A percentile compares a stretch with the other conserved stretches of the same genome.
These are phyloP conservation scores for Albula goreensis DNA, from an alignment of 2,113 vertebrate genomes.

Conservation along the genomic window DNA sequence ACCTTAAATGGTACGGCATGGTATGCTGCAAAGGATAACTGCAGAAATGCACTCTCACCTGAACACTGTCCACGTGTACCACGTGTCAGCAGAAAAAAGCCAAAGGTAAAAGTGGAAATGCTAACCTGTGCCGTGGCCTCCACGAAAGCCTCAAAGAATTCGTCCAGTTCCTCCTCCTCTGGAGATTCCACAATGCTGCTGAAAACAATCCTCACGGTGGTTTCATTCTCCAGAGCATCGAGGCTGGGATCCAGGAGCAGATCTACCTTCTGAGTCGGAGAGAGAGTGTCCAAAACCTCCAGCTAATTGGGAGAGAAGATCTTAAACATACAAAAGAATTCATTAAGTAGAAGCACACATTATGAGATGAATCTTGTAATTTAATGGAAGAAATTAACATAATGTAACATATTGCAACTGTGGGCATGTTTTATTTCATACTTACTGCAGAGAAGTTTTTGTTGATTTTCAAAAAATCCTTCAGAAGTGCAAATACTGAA, in stretches of 20 bases:
- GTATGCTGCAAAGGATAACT: background rate
- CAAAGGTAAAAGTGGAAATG: background rate
- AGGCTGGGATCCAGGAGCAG: conserved; percentile 38
- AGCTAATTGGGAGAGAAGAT: conserved; percentile 16
- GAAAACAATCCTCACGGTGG: conserved; percentile 36
- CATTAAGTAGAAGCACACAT: too few species aligned
- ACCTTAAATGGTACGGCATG: background rate
- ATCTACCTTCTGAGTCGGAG: conserved; percentile 42
- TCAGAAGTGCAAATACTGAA: conserved; percentile 24
- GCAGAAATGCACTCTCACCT: background rate
- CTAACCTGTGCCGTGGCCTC: conserved; percentile 31
- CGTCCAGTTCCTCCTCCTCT: conserved; percentile 18
- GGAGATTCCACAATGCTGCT: conserved; percentile 19
- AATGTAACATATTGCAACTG: too few species aligned
- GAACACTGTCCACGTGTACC: background rate
- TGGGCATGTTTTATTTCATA: background rate
- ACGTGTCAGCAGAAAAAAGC: background rate
- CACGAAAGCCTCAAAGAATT: conserved; percentile 36
- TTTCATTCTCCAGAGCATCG: conserved; percentile 21
- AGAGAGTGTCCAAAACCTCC: conserved; percentile 30
- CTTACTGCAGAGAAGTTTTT: conserved; percentile 42
- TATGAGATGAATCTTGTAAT: too few species aligned
- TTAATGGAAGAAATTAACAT: too few species aligned
- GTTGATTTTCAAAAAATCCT: conserved; percentile 36
- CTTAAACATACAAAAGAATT: too few species aligned